Conservation (phyloP, 2,888 invertebrate species). For the Leptopterna dolabrata region DNA sequence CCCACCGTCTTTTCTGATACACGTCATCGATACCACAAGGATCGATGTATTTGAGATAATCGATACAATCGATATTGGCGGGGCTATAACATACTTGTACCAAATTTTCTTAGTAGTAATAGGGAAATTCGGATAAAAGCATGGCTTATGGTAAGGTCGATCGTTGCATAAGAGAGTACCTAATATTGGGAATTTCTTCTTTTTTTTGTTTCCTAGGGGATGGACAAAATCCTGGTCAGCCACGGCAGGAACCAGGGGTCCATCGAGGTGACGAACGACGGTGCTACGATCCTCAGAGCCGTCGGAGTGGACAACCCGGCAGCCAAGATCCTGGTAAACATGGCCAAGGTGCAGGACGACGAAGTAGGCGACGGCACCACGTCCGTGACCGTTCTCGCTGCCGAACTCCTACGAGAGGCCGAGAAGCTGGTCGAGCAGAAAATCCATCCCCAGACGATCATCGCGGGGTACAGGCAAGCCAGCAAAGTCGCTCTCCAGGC, state of each 20-base stretch:
- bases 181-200: too few relatives aligned
- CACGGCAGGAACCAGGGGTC: constrained; percentile 75
- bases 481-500: constrained; percentile 86
- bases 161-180: too few relatives aligned
- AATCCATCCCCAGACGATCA: constrained; percentile 97
- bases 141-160: too few relatives aligned
- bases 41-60: too few relatives aligned
- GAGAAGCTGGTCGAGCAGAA: constrained; percentile 93
- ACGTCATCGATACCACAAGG: too few relatives aligned
- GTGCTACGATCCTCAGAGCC: constrained; percentile 96
- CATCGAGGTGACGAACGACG: constrained; percentile 98
- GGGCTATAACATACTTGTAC: too few relatives aligned
- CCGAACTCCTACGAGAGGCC: constrained; percentile 94
- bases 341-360: constrained; percentile 98
- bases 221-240: constrained; percentile 76
- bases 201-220: constrained; percentile 35
- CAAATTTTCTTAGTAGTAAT: too few relatives aligned
- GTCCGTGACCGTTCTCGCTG: constrained; percentile 93
- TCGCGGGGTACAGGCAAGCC: constrained; percentile 89
- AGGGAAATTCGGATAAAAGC: too few relatives aligned
- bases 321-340: constrained; percentile 98
- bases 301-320: constrained; percentile 99
- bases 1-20: too few relatives aligned
- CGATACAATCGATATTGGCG: too few relatives aligned
- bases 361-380: constrained; percentile 99